A percentile compares a stretch with the other conserved stretches of the same genome.
Conservation (phyloP, 2,113 vertebrate genomes). For the Bufo gargarizans region DNA sequence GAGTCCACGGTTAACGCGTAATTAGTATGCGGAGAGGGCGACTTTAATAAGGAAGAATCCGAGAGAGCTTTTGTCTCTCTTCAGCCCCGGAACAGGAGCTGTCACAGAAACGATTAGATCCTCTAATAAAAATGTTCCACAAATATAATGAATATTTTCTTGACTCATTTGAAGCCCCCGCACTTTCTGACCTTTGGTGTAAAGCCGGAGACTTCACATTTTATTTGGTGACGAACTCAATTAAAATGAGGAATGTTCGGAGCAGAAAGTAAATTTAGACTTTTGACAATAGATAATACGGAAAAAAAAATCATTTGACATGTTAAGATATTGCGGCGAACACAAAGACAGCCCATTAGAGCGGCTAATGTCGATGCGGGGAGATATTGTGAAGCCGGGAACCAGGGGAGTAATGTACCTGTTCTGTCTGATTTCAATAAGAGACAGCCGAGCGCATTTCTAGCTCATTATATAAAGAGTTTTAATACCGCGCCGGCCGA, state of each 20-base stretch:
- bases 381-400: constrained; percentile 44
- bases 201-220: constrained; percentile 40
- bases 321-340: constrained; percentile 38
- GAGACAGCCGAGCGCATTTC: constrained; percentile 35
- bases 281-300: constrained; percentile 46
- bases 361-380: constrained; percentile 28
- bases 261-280: constrained; percentile 47
- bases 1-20: not conserved
- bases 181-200: constrained; percentile 49
- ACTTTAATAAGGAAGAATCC: constrained; percentile 18
- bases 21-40: constrained; percentile 27
- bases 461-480: constrained; percentile 54
- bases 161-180: constrained; percentile 24
- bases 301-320: constrained; percentile 45
- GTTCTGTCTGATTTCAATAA: constrained; percentile 43
- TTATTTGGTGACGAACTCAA: constrained; percentile 37
- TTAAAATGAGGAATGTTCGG: constrained; percentile 27
- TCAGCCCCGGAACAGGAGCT: constrained; percentile 27
- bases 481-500: constrained; percentile 31
- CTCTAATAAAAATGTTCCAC: constrained; percentile 57
- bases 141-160: constrained; percentile 59
- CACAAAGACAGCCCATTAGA: constrained; percentile 50
- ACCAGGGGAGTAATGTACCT: constrained; percentile 16
- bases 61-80: constrained; percentile 42
- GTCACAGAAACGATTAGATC: constrained; percentile 54